Conservation (phyloP, 2,888 invertebrate genomes). For the Conomelus anceps region DNA sequence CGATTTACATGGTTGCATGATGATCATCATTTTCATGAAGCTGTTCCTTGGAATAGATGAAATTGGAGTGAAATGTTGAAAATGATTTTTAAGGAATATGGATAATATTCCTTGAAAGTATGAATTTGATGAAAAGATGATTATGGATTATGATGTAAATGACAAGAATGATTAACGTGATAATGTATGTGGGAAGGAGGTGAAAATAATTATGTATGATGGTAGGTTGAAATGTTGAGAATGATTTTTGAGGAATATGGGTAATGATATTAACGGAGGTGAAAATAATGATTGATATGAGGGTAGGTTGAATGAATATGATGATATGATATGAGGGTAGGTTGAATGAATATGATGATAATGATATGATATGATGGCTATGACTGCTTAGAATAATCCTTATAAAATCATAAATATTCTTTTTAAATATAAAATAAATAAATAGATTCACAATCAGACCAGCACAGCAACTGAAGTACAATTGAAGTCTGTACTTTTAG, state of each 20-base stretch:
- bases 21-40: no score
- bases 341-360: not conserved
- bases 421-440: not conserved
- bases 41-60: not conserved
- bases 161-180: no score
- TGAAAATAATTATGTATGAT: no score
- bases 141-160: no score
- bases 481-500: not conserved
- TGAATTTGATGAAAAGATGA: no score
- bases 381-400: not conserved
- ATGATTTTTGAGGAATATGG: no score
- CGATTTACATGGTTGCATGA: not conserved
- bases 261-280: no score
- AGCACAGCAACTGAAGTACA: not conserved
- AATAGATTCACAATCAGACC: not conserved
- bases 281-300: no score
- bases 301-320: no score
- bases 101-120: no score
- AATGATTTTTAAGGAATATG: no score
- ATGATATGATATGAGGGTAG: not conserved
- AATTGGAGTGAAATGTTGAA: not conserved
- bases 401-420: not conserved
- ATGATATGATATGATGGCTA: not conserved
- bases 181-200: no score
- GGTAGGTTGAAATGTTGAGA: not conserved